Base-by-base conservation (phyloP, 2,888 invertebrate genomes). In the Margaritifera margaritifera region DNA sequence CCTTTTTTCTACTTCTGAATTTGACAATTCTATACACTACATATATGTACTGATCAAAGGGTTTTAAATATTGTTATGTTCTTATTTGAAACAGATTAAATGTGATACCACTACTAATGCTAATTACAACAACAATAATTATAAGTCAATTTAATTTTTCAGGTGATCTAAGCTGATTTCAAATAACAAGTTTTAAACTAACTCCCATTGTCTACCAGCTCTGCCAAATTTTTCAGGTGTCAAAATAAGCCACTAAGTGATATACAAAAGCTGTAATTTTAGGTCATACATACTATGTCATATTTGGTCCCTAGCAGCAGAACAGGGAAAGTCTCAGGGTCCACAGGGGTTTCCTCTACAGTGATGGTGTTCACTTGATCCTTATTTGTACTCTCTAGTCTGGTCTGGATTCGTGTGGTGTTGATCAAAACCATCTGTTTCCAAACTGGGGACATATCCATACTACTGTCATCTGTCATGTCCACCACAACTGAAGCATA, bases 281-380 rank as follows among this genome's bases (percentile, higher is more conserved):
- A 8, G 4, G 59, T n/a, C 18, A n/a, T 51, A 79, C 84, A 72
- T 71, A 86, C 87, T 71, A 84, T 61, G 74, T 87, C 87, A 80
- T 77, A 83, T 65, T 87, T 87, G 72, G 85, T 87, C 22, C 86
- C 87, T 22, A 87, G 77, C 63, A 87, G 73, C 20, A 87, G 67
- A 22, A 87, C 79, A 20, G 87, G 87, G 56, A 85, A 77, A 24
- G 79, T 75, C 18, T 79, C 74, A n/a, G 78, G 77, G 62, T 79
- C 72, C 19, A 80, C 77, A 11, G 79, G 78, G 20, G 74, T 68
- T 58, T 79, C 75, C 52, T 75, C 74, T 58, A 71, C 72, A 22
- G 68, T 70, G n/a, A 66, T 74, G 15, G 63, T 71, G 42, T 71
- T 62, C 25, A 68, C 68, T n/a, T 75, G 72, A 27, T 67, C 69